Evolutionary conservation across 2,888 invertebrate genomes (phyloP).

Genomic region (Chirona hameri): DNA sequence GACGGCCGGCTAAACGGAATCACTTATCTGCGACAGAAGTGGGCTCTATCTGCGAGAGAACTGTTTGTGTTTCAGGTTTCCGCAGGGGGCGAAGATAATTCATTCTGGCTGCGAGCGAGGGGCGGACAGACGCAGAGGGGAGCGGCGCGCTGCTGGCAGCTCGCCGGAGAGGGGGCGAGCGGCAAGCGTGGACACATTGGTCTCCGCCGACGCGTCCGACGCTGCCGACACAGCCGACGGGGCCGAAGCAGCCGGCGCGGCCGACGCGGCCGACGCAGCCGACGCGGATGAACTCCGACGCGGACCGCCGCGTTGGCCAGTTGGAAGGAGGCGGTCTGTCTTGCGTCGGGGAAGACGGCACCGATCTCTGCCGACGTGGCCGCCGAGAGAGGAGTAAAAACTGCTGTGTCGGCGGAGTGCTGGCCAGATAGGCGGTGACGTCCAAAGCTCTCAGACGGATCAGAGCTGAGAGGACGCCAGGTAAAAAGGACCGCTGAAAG

Average conservation of each 20-base stretch:
- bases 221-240: too few species aligned
- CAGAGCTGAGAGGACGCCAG: too few species aligned
- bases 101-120: constrained; percentile 9
- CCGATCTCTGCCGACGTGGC: too few species aligned
- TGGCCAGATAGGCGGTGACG: too few species aligned
- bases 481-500: too few species aligned
- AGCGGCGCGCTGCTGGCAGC: not conserved
- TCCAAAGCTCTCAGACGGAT: too few species aligned
- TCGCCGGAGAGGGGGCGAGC: not conserved
- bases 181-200: not conserved
- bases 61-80: constrained; percentile 12
- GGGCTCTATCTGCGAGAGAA: not conserved
- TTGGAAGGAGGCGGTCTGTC: too few species aligned
- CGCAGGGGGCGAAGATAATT: not conserved
- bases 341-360: too few species aligned
- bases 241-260: not conserved
- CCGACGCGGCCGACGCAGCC: not conserved
- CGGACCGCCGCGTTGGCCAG: not conserved
- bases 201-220: not conserved
- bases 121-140: not conserved
- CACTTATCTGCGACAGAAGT: constrained; percentile 22
- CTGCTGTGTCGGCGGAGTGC: too few species aligned
- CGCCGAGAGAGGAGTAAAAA: too few species aligned
- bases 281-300: too few species aligned
- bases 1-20: constrained; percentile 1